These are phyloP conservation scores for Cryptus armator DNA, from an alignment of 2,888 invertebrate species.

Conservation along the genomic window DNA sequence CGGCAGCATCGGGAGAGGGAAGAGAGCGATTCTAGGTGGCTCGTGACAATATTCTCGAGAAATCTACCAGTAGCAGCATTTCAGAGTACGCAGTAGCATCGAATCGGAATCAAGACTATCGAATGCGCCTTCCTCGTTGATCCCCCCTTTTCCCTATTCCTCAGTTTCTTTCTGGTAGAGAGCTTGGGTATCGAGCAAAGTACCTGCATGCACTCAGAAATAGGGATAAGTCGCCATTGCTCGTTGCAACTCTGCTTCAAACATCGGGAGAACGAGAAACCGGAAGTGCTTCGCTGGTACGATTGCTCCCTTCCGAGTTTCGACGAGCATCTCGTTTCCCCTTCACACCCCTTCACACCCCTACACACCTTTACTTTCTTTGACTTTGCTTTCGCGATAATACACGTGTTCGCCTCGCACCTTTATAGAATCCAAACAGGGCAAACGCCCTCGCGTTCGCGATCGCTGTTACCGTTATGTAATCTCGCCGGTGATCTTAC, in stretches of 20 bases:
- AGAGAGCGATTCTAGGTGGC: background rate
- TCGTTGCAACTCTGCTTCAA: background rate
- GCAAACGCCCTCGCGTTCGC: constrained; percentile 31
- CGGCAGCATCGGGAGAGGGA: constrained; percentile 16
- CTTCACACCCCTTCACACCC: background rate
- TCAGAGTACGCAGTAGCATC: constrained; percentile 55
- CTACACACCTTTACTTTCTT: background rate
- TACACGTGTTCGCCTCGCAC: constrained; percentile 4
- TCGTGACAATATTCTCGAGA: constrained; percentile 55
- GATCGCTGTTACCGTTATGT: constrained; percentile 26
- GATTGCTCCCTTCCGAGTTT: constrained; percentile 45
- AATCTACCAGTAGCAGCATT: constrained; percentile 46
- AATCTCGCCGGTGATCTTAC: constrained; percentile 47
- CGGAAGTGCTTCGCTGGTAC: constrained; percentile 32
- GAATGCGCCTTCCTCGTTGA: constrained; percentile 22
- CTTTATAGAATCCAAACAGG: background rate
- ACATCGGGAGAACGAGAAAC: constrained; percentile 34
- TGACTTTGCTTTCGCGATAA: background rate
- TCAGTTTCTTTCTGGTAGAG: background rate
- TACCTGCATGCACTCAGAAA: constrained; percentile 40
- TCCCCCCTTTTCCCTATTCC: constrained; percentile 24
- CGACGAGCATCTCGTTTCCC: constrained; percentile 19
- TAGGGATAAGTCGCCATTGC: constrained; percentile 4
- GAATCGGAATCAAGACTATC: constrained; percentile 52
- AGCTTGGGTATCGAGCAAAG: constrained; percentile 12